Conservation (phyloP, 2,888 invertebrate species). For the Eueremaeus valkanovi region DNA sequence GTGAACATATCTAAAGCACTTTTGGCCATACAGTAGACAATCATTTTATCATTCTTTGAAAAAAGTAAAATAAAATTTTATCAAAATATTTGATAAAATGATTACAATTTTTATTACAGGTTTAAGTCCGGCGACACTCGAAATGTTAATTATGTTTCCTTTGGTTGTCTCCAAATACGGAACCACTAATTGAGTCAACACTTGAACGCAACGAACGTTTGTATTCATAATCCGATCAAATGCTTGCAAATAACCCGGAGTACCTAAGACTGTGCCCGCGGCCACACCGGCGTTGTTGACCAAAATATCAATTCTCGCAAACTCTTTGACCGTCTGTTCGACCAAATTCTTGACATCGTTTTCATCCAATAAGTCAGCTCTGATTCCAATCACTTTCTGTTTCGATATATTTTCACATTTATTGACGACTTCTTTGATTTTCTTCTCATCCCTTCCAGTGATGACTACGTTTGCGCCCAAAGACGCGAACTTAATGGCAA, state of each 20-base stretch:
- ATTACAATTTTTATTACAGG: no score
- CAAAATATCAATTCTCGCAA: constrained; percentile 16
- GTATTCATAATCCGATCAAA: not conserved
- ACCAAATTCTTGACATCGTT: not conserved
- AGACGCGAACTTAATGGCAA: not conserved
- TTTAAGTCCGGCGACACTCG: constrained; percentile 14
- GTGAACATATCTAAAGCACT: constrained; percentile 6
- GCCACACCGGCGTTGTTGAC: constrained; percentile 18
- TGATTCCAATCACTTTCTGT: not conserved
- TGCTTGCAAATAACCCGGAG: not conserved
- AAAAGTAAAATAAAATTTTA: not conserved
- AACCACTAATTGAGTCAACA: constrained; percentile 9
- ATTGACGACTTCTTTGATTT: not conserved
- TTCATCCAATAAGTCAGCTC: not conserved
- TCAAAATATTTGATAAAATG: not conserved
- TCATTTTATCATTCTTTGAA: not conserved
- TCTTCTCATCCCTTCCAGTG: not conserved
- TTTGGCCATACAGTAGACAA: not conserved
- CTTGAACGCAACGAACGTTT: constrained; percentile 5
- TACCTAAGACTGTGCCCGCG: not conserved
- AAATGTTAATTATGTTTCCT: constrained; percentile 20
- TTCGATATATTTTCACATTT: not conserved
- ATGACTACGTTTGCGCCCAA: constrained; percentile 9
- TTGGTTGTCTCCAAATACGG: constrained; percentile 2
- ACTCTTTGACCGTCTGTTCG: not conserved